Base-by-base conservation (phyloP, 2,113 vertebrate genomes). In the Physeter macrocephalus region DNA sequence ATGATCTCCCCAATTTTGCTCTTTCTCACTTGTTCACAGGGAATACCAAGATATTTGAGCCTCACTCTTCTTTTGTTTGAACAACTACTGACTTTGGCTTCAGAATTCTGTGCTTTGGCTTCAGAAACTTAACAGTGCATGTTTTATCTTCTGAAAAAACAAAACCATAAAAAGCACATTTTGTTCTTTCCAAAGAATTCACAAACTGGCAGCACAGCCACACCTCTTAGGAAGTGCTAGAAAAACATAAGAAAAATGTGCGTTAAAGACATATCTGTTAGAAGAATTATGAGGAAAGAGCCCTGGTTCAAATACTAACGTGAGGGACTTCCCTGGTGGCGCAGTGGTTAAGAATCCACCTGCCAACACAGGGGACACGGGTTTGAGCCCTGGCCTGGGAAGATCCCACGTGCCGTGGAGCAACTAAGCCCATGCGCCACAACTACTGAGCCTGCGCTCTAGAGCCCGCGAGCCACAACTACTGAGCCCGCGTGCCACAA, bases 101-200 rank as follows among this genome's bases (percentile, higher is more conserved):
- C 61, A 89, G 27, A 69, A 82, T 81, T 62, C 67, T 93, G 74
- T 90, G 5, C 1, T n/a, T 67, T 88, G 57, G 71, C 61, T 80
- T 91, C 11, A 52, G 29, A 78, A 85, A 57, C 25, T 41, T 52
- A 78, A 21, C 18, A n/a, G 10, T 82, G n/a, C 1, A 12, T 41
- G 29, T 89, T 92, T 96, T 93, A 61, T 77, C 82, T 88, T 72
- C 20, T 29, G 52, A 36, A 20, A 54, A 97, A 77, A 86, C 29
- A 39, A 84, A 85, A 74, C 36, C 34, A 61, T n/a, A 20, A 85
- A 77, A 96, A 80, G 34, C 25, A 88, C 1, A 27, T 59, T 88
- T 74, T 91, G 41, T 77, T 93, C 29, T 94, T 93, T 81, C 41
- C 74, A 71, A 97, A 72, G 43, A 71, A 90, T 67, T 81, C 66